These are phyloP conservation scores for Xiphias gladius DNA, from an alignment of 2,113 vertebrate genomes.

Conservation along the genomic window DNA sequence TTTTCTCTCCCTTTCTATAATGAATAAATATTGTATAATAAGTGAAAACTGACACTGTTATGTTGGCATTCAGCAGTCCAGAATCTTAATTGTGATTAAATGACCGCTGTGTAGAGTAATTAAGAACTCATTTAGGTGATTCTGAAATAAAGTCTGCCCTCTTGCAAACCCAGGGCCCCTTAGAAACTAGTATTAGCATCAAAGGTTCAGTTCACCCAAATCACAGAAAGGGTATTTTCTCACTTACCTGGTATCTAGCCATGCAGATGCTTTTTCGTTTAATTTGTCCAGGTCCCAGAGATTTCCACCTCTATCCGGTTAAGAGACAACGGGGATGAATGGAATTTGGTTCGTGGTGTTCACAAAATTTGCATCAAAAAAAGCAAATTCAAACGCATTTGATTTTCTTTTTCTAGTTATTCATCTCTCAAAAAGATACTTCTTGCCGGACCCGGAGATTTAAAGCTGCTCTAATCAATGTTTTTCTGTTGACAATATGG, in stretches of 20 bases:
- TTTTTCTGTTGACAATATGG: no score
- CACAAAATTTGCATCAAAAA: no score
- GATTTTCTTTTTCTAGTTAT: background rate
- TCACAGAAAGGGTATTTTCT: background rate
- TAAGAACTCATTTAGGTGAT: constrained; percentile 22
- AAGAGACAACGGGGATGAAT: background rate
- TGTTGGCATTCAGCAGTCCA: constrained; percentile 28
- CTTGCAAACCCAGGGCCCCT: background rate
- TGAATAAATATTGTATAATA: constrained; percentile 40
- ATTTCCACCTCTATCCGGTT: background rate
- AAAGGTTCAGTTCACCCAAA: background rate
- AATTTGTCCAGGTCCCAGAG: background rate
- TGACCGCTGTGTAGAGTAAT: constrained; percentile 34
- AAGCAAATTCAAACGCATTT: background rate
- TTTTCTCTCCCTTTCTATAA: constrained; percentile 8
- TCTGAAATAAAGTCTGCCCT: background rate
- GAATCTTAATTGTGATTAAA: constrained; percentile 52
- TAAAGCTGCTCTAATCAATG: no score
- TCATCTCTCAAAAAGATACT: no score
- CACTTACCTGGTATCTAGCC: no score
- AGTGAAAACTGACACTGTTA: constrained; percentile 39
- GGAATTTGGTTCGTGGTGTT: no score
- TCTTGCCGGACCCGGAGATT: no score
- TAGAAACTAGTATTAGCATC: background rate
- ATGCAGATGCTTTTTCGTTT: no score